Evolutionary conservation across 2,113 vertebrate genomes (phyloP).

Genomic region (Scartelaos histophorus): DNA sequence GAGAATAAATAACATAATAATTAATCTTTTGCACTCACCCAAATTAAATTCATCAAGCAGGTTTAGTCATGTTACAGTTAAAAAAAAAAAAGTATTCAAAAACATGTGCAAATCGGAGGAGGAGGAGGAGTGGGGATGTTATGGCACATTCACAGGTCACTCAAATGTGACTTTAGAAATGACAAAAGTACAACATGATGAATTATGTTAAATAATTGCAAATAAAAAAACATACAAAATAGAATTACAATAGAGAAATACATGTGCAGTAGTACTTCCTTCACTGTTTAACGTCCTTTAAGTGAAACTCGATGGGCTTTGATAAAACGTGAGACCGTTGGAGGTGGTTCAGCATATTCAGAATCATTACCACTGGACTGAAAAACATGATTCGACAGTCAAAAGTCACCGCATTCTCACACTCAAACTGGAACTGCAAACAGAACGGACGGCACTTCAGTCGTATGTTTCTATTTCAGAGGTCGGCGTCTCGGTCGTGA

Average conservation of each 20-base stretch:
- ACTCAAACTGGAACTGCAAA: too few species aligned
- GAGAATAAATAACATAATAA: slow-evolving; percentile 73
- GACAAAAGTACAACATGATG: slow-evolving; percentile 1
- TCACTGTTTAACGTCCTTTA: neutral
- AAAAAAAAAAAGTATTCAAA: slow-evolving; percentile 32
- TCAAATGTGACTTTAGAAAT: slow-evolving; percentile 1
- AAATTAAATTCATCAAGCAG: slow-evolving; percentile 14
- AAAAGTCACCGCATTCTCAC: too few species aligned
- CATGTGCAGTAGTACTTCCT: slow-evolving; percentile 7
- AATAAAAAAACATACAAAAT: slow-evolving; percentile 41
- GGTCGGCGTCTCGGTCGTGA: too few species aligned
- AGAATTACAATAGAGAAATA: slow-evolving; percentile 18
- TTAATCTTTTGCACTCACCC: slow-evolving; percentile 64
- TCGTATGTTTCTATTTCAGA: too few species aligned
- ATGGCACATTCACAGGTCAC: slow-evolving; percentile 42
- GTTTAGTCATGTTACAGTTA: slow-evolving; percentile 6
- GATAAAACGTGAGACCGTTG: neutral
- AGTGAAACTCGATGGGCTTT: neutral
- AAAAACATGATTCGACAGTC: too few species aligned
- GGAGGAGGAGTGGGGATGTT: slow-evolving; percentile 6
- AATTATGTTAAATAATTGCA: slow-evolving; percentile 2
- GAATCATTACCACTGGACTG: too few species aligned
- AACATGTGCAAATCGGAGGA: slow-evolving; percentile 52
- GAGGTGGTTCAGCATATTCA: too few species aligned
- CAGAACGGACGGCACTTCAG: too few species aligned